phyloP scores from a whole-genome alignment of 92 coral and sea anemone genomes.

The Parazoanthus swiftii region DNA sequence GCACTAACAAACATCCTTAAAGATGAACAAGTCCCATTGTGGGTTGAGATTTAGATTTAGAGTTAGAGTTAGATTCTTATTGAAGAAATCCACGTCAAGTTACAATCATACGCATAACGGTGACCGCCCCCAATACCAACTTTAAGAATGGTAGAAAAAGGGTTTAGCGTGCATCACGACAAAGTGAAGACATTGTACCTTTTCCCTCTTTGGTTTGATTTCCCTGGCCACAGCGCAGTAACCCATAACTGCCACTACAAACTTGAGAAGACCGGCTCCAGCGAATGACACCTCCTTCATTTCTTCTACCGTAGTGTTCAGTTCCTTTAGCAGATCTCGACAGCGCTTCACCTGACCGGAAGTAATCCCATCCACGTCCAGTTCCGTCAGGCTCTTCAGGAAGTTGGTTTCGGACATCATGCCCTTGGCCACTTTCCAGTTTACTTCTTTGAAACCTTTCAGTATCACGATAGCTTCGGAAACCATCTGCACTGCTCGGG shows the following conservation, averaged over 20 bases:
- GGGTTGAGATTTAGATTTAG: too few species aligned
- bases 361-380: slow-evolving; percentile 97
- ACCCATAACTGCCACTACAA: slow-evolving; percentile 94
- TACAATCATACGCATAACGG: too few species aligned
- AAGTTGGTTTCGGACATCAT: slow-evolving; percentile 99
- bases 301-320: slow-evolving; percentile 89
- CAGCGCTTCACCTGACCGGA: slow-evolving; percentile 85
- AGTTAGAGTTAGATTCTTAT: too few species aligned
- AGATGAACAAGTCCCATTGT: too few species aligned
- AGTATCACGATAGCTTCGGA: slow-evolving; percentile 96
- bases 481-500: slow-evolving; percentile 96
- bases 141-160: too few species aligned
- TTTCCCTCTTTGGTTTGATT: slow-evolving; percentile 97
- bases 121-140: not conserved
- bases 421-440: slow-evolving; percentile 97
- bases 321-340: slow-evolving; percentile 85
- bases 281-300: slow-evolving; percentile 94
- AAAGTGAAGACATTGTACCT: slow-evolving; percentile 62
- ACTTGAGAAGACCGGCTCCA: slow-evolving; percentile 93
- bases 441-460: slow-evolving; percentile 92
- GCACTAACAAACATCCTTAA: too few species aligned
- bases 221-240: slow-evolving; percentile 98
- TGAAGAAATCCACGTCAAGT: too few species aligned
- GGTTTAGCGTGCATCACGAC: too few species aligned
- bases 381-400: slow-evolving; percentile 89